phyloP scores from a whole-genome alignment of 2,797 vertebrate genomes.

The Capromys pilorides region DNA sequence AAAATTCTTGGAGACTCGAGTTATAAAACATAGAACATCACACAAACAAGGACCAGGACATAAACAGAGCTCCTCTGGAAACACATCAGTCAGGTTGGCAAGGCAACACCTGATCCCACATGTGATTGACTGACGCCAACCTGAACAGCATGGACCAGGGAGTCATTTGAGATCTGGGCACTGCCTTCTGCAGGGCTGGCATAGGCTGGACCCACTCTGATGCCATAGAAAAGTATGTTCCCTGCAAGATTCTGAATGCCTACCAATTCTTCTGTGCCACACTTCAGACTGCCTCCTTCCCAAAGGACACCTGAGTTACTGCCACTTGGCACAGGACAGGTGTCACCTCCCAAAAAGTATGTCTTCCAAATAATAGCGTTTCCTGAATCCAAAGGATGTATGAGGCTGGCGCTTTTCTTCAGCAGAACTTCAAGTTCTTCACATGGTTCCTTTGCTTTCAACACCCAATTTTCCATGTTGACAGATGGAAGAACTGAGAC shows the following conservation, averaged over 20 bases:
- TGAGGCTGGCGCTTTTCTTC: neutral
- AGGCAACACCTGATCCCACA: constrained; percentile 69
- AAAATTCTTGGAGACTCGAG: constrained; percentile 73
- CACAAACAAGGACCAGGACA: constrained; percentile 53
- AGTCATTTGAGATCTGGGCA: constrained; percentile 11
- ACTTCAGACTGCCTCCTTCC: constrained; percentile 36
- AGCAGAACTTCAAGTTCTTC: neutral
- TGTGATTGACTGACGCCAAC: constrained; percentile 66
- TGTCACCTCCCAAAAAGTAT: neutral
- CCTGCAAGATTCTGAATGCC: neutral
- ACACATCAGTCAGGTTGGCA: constrained; percentile 71
- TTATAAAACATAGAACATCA: constrained; percentile 79
- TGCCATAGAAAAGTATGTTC: neutral
- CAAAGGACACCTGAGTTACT: neutral
- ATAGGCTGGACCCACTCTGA: neutral
- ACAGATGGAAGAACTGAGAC: constrained; percentile 58
- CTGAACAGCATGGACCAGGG: constrained; percentile 12
- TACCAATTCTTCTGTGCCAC: neutral
- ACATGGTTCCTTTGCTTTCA: constrained; percentile 37
- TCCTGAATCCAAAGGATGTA: neutral
- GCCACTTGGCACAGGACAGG: constrained; percentile 11
- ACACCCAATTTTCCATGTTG: constrained; percentile 24
- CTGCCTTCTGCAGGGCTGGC: neutral
- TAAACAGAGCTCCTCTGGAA: constrained; percentile 68
- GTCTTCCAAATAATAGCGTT: constrained; percentile 32